Base-by-base conservation (phyloP, 2,888 invertebrate genomes). In the Epinotia brunnichana region DNA sequence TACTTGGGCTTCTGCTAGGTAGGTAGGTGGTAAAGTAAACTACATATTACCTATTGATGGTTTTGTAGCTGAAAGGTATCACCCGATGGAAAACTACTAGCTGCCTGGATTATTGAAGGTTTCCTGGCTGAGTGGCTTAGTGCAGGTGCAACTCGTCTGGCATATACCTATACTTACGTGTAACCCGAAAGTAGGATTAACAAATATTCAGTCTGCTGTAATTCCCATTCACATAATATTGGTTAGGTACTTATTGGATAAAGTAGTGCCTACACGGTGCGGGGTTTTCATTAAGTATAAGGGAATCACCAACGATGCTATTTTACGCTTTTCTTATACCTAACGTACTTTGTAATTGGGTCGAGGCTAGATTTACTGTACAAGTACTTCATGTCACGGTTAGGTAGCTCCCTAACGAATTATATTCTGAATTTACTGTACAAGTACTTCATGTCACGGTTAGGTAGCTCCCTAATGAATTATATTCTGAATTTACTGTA, bases 371-470 rank as follows among this genome's bases (percentile, higher is more conserved):
- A 59, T 59, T 54, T 51, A 64, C 57, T 64, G 48, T 64, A 57
- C 48, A 63, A 19, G 44, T 10, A 44, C 44, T 63, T 57, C n/a
- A 39, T 51, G 56, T 61, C 54, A 61, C 44, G 54, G 21, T 67
- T 67, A 72, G 61, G 62, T 69, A 73, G 41, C 59, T 41, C 57
- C 63, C 15, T 76, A 79, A 78, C 76, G 74, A 78, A 79, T 77
- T 75, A 77, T 77, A 76, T 77, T 74, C 77, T 70, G 73, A 77
- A 76, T 79, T 82, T 77, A 74, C n/a, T n/a, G n/a, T n/a, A n/a
- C n/a, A n/a, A n/a, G n/a, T 10, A 44, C 44, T 63, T 57, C n/a
- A 39, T 51, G 56, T 61, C 54, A 61, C 44, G 54, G 21, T 67
- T 67, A 72, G 61, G 62, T 69, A 73, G 41, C 59, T 41, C 57